Conservation (phyloP, 1,140 invertebrate species). For the Drosophila navojoa region DNA sequence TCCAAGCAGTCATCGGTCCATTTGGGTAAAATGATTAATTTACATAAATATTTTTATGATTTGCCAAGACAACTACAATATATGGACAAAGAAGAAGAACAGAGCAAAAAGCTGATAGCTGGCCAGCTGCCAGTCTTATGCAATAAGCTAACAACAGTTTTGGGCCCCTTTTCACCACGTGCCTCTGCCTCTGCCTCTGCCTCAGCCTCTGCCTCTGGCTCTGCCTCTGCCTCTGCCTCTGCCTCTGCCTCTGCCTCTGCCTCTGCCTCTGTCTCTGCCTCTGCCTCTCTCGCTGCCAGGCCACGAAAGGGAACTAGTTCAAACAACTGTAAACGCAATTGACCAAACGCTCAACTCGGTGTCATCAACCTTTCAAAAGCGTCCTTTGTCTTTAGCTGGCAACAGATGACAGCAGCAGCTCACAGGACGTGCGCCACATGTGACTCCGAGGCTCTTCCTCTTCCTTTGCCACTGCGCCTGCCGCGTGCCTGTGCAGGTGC, state of each 20-base stretch:
- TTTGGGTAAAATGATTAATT: constrained; percentile 82
- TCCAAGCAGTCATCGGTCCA: constrained; percentile 73
- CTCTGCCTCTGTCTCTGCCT: constrained; percentile 42
- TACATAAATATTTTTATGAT: constrained; percentile 83
- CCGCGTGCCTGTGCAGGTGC: constrained; percentile 35
- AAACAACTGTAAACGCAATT: constrained; percentile 77
- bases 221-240: constrained; percentile 40
- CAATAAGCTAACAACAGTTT: constrained; percentile 65
- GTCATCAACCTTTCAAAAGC: constrained; percentile 74
- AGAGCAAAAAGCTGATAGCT: constrained; percentile 17
- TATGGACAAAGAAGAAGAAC: background rate
- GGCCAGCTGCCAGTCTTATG: constrained; percentile 69
- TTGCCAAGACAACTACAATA: constrained; percentile 57
- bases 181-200: constrained; percentile 37
- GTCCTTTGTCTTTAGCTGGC: constrained; percentile 60
- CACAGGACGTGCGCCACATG: constrained; percentile 73
- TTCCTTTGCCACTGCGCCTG: background rate
- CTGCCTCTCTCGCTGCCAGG: background rate
- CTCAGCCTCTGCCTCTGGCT: constrained; percentile 19
- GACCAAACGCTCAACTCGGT: constrained; percentile 43
- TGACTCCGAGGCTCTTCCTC: constrained; percentile 56
- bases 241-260: constrained; percentile 41
- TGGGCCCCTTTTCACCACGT: constrained; percentile 58
- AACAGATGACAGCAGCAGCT: constrained; percentile 65
- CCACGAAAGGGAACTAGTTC: constrained; percentile 70